Evolutionary conservation across 64 coral and sea anemone genomes (phyloP), one percentile per base, ranked within the genome.

Genomic region (Montipora cactus): DNA sequence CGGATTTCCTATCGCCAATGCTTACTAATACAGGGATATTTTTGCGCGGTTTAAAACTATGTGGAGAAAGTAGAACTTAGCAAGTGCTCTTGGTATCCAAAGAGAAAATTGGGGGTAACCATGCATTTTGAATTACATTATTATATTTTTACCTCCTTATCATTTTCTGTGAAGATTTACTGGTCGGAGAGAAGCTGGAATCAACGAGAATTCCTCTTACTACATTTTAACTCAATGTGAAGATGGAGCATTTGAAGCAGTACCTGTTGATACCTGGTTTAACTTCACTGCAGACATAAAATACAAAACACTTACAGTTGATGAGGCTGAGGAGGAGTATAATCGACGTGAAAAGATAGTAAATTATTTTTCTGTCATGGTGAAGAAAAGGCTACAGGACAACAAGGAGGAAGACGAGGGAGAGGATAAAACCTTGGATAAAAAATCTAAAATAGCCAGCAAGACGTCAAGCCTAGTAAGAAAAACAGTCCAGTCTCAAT

Each of bases 271-370:
- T 5, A 89, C 93, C 19, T 96, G 92, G 95, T 99, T 94, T 75
- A 96, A 92, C 48, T 99, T 99, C 80, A 99, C 89, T 5, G 95
- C 93, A 64, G 89, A 96, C 50, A 99, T 99, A 19, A 96, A 79
- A 18, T 96, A 99, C 78, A 78, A 88, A 49, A 99, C 98, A 7
- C 81, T 99, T 74, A 99, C 94, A 62, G 95, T 92, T 46, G 98
- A 99, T 51, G 98, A 99, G n/a, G 98, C 92, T 44, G 98, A 99
- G 45, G 98, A 99, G 88, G 98, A 99, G 58, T 99, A 96, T 78
- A 79, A 68, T 7, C 87, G 90, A 44, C 89, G 98, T 51, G 95
- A 99, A 64, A 99, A 89, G 66, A 99, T 92, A 71, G 94, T 99
- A 19, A 99, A 99, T 80, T 99, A 91, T 75, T 99, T 99, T 79